Conservation (phyloP, 1,140 invertebrate species). For the Reticulitermes speratus region DNA sequence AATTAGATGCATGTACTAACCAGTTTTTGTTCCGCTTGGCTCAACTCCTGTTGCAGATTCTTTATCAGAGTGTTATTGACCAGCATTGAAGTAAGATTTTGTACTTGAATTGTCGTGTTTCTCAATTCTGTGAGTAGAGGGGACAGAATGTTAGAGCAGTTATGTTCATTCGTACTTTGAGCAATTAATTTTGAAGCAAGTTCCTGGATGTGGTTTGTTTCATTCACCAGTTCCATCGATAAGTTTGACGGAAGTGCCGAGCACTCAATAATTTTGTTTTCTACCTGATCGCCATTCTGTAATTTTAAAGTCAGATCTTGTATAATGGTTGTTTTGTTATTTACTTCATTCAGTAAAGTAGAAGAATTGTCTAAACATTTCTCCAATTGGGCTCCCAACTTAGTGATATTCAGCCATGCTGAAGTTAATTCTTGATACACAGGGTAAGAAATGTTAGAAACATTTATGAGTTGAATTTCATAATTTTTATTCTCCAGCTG, state of each 20-base stretch:
- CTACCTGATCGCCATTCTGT: background rate
- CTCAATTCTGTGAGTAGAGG: background rate
- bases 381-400: too few species aligned
- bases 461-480: background rate
- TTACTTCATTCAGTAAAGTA: background rate
- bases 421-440: background rate
- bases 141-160: background rate
- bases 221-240: background rate
- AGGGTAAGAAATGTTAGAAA: background rate
- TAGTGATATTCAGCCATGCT: too few species aligned
- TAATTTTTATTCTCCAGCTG: background rate
- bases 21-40: background rate
- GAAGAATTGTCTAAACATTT: too few species aligned
- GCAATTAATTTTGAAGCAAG: background rate
- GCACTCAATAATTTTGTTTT: background rate
- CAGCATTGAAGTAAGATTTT: background rate
- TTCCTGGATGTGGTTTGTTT: background rate
- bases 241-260: background rate
- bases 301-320: background rate
- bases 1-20: background rate
- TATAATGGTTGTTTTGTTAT: background rate
- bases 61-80: background rate
- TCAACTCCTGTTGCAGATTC: background rate
- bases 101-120: background rate
- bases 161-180: background rate